Evolutionary conservation across 2,888 invertebrate species (phyloP).

Genomic region (Caenorhabditis sinica): DNA sequence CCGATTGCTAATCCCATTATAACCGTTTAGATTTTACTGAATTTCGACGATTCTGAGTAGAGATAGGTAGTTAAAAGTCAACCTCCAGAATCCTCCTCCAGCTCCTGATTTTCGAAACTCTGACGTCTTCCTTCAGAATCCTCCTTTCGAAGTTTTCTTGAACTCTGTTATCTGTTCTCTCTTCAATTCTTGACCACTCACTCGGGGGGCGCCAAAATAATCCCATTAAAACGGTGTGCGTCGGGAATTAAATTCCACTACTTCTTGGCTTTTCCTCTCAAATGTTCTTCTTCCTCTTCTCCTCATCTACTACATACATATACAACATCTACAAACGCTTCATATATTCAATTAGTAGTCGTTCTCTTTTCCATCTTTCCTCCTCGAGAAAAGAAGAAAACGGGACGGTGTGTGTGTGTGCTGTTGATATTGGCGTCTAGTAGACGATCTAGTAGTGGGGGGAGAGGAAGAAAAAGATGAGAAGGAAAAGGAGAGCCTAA

Average conservation of each 20-base stretch:
- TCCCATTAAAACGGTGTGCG: conserved; percentile 43
- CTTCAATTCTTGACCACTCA: no score
- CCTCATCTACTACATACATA: no score
- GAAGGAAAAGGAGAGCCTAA: conserved; percentile 30
- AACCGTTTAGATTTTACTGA: no score
- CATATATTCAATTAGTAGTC: conserved; percentile 51
- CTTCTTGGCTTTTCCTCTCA: no score
- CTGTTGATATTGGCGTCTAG: conserved; percentile 45
- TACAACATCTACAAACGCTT: conserved; percentile 2
- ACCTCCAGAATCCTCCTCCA: no score
- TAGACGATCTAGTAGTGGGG: background rate
- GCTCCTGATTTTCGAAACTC: no score
- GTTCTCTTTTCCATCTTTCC: background rate
- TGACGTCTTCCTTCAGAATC: no score
- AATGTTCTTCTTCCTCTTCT: conserved; percentile 12
- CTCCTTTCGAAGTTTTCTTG: no score
- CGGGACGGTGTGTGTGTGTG: conserved; percentile 28
- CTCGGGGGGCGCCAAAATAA: conserved; percentile 37
- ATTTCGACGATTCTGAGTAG: no score
- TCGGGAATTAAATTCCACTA: conserved; percentile 30
- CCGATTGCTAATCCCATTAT: no score
- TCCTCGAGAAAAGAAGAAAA: background rate
- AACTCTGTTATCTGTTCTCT: no score
- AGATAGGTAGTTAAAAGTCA: no score
- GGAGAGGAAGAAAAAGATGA: conserved; percentile 1